Conservation (phyloP, 2,888 invertebrate species). For the Brachyptera risi region DNA sequence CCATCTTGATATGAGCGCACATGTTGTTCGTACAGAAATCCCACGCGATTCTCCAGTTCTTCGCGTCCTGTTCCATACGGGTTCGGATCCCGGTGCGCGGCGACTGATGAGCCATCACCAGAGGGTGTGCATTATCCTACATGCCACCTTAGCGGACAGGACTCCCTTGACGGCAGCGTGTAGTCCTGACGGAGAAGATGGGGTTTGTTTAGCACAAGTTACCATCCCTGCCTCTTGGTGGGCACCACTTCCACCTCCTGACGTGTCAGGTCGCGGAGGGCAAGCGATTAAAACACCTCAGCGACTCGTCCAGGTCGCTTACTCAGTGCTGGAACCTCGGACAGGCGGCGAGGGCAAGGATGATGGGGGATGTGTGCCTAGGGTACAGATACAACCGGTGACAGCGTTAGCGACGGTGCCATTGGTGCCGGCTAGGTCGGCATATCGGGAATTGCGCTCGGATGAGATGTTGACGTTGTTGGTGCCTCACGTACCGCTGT, state of each 20-base stretch:
- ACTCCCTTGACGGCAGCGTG: slow-evolving; percentile 79
- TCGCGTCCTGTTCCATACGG: slow-evolving; percentile 88
- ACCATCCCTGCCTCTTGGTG: slow-evolving; percentile 91
- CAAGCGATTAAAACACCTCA: slow-evolving; percentile 60
- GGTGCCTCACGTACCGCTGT: slow-evolving; percentile 82
- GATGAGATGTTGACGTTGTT: slow-evolving; percentile 80
- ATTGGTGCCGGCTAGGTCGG: slow-evolving; percentile 70
- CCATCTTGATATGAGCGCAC: slow-evolving; percentile 87
- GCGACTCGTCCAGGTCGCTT: slow-evolving; percentile 73
- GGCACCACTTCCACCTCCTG: slow-evolving; percentile 62
- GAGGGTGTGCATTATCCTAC: slow-evolving; percentile 75
- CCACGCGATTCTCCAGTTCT: slow-evolving; percentile 88
- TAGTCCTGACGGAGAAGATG: slow-evolving; percentile 88
- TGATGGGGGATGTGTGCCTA: slow-evolving; percentile 68
- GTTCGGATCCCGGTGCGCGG: slow-evolving; percentile 76
- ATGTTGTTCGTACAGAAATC: slow-evolving; percentile 81
- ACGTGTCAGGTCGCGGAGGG: slow-evolving; percentile 53
- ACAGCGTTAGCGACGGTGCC: slow-evolving; percentile 59
- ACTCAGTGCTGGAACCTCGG: slow-evolving; percentile 82
- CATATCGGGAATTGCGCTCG: slow-evolving; percentile 79
- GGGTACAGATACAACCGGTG: slow-evolving; percentile 61
- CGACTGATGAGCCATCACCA: slow-evolving; percentile 62
- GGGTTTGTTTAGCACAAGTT: slow-evolving; percentile 85
- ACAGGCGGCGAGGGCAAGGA: slow-evolving; percentile 48
- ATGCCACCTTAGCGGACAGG: slow-evolving; percentile 55